Percentiles rank a stretch among this genome's conserved stretches.
phyloP scores from a whole-genome alignment of 2,113 vertebrate species.

The Notothenia coriiceps region DNA sequence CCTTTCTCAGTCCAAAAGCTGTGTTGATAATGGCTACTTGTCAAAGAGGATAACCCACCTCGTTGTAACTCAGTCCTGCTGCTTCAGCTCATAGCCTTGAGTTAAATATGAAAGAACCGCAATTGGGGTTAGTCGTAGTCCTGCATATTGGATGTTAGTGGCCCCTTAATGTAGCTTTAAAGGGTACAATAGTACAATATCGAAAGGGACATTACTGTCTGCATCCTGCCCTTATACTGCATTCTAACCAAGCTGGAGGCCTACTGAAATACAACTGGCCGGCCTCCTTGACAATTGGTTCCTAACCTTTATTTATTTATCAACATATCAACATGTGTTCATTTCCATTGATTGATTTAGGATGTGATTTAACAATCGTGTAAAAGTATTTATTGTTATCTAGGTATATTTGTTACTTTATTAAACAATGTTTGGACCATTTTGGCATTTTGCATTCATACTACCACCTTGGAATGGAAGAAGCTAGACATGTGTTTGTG shows the following conservation, averaged over 20 bases:
- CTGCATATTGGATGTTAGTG: slow-evolving; percentile 35
- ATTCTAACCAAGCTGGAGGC: not conserved
- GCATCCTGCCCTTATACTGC: not conserved
- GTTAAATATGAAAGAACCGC: slow-evolving; percentile 60
- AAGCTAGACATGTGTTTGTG: too few species aligned
- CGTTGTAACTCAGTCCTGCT: slow-evolving; percentile 64
- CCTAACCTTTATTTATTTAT: too few species aligned
- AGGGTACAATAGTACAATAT: slow-evolving; percentile 15
- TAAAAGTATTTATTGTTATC: too few species aligned
- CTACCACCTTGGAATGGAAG: too few species aligned
- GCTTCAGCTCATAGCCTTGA: slow-evolving; percentile 57
- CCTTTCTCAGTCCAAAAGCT: slow-evolving; percentile 65
- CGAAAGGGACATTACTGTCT: slow-evolving; percentile 23
- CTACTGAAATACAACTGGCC: not conserved
- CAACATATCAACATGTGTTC: too few species aligned
- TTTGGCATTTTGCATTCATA: too few species aligned
- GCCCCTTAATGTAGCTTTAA: slow-evolving; percentile 27
- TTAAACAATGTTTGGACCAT: too few species aligned
- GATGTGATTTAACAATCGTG: too few species aligned
- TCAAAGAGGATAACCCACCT: slow-evolving; percentile 76
- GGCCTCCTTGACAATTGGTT: not conserved
- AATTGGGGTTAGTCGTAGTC: slow-evolving; percentile 32
- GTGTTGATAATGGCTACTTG: slow-evolving; percentile 81
- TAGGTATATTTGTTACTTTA: too few species aligned
- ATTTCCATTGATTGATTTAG: too few species aligned